Evolutionary conservation across 2,113 vertebrate species (phyloP), one percentile per base, ranked within the genome.

Genomic region (Thymallus thymallus): DNA sequence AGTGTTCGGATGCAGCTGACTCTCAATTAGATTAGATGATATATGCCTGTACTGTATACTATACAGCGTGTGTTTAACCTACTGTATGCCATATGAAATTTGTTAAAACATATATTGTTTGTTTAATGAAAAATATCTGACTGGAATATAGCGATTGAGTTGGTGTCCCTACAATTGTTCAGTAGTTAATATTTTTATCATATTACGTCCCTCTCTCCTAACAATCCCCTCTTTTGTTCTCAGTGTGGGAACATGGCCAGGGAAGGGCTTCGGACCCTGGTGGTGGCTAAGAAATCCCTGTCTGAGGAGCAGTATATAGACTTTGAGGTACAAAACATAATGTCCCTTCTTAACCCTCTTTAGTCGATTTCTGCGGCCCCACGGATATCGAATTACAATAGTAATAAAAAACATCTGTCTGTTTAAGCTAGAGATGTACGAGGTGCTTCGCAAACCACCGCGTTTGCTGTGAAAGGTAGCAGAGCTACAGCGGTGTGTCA

Each of bases 201-300:
- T 32, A 32, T 32, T 32, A 32, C 32, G 32, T 32, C 32, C 32
- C 32, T 35, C 32, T 6, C 14, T 35, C 32, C 32, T 18, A 12
- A 14, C 29, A 3, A 55, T 29, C 1, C 20, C 1, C 64, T 0
- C 51, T 41, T 80, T 75, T 56, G 14, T 83, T 68, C 56, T 69
- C 71, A 99, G 98, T 99, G 98, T 73, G 98, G 98, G 10, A 99
- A 99, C 85, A 99, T 99, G 97, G 98, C 98, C 24, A 94, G 98
- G 30, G 98, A 99, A 86, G 98, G 98, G 5, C 92, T 99, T 63
- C 94, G 98, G 78, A 99, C 97, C 0, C 92, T 99, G 45, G 98
- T 99, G 73, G 98, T 99, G 58, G 94, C 97, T 0, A 99, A 96
- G 90, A 97, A 96, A 82, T 93, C 92, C 0, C 87, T 99, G 75